A percentile compares a stretch with the other conserved stretches of the same genome.
These are phyloP conservation scores for Colinus virginianus DNA, from an alignment of 2,113 vertebrate genomes.

Conservation along the genomic window DNA sequence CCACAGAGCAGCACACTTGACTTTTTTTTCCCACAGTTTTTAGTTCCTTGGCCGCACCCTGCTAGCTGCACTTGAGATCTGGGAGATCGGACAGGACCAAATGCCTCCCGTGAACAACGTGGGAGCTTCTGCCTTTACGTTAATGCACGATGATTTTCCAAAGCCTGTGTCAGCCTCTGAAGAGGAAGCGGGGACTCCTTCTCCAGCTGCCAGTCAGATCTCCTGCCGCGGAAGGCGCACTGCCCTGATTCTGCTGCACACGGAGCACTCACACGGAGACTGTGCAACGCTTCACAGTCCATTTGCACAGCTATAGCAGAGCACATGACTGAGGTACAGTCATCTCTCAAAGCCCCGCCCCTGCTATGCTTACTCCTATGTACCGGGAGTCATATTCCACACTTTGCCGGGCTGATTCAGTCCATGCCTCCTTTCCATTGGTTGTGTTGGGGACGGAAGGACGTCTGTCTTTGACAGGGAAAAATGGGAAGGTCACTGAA, in stretches of 20 bases:
- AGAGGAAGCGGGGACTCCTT: not conserved
- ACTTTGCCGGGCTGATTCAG: not conserved
- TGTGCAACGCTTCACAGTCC: not conserved
- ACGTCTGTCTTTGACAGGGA: slow-evolving; percentile 10
- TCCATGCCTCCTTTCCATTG: not conserved
- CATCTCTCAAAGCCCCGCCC: slow-evolving; percentile 5
- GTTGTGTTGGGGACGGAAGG: not conserved
- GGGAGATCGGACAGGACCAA: not conserved
- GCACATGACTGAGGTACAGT: not conserved
- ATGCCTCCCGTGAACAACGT: not conserved
- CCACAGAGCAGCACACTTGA: not conserved
- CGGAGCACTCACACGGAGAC: not conserved
- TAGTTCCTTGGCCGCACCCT: not conserved
- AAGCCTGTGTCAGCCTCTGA: slow-evolving; percentile 19
- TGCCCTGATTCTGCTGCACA: not conserved
- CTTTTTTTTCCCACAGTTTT: not conserved
- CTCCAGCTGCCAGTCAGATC: not conserved
- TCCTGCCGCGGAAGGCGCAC: accelerated
- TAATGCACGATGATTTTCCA: not conserved
- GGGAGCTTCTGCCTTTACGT: not conserved
- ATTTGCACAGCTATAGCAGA: not conserved
- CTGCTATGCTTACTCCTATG: not conserved
- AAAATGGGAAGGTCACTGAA: slow-evolving; percentile 57
- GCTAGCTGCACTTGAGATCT: not conserved
- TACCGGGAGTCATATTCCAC: not conserved